Percentiles rank a stretch among this genome's conserved stretches.
Evolutionary conservation across 2,797 vertebrate species (phyloP).

Genomic region (Coregonus ussuriensis): DNA sequence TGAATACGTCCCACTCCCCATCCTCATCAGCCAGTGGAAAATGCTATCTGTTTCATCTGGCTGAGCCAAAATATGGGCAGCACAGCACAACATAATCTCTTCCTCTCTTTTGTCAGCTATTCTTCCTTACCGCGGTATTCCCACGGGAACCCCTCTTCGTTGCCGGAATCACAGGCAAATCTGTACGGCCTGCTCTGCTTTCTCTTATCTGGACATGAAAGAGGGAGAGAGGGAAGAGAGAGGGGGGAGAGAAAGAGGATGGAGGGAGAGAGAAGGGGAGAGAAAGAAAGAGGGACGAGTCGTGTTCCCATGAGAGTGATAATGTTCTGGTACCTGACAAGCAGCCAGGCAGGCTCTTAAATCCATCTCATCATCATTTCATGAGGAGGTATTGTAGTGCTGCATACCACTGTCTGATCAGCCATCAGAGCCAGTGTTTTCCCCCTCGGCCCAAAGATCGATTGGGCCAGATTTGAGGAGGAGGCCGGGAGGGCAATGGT

Average conservation of each 20-base stretch:
- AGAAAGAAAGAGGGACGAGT: conserved; percentile 7
- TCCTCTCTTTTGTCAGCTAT: conserved; percentile 70
- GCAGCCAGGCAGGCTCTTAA: conserved; percentile 44
- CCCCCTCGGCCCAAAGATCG: neutral
- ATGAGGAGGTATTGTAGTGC: conserved; percentile 51
- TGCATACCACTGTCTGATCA: conserved; percentile 27
- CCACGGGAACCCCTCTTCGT: conserved; percentile 70
- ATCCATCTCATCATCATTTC: conserved; percentile 60
- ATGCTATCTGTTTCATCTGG: conserved; percentile 66
- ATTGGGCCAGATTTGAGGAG: conserved; percentile 40
- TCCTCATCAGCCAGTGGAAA: conserved; percentile 57
- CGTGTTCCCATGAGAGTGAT: conserved; percentile 51
- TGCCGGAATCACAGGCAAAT: conserved; percentile 69
- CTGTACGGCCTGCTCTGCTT: conserved; percentile 64
- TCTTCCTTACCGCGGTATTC: conserved; percentile 62
- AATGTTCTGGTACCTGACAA: conserved; percentile 54
- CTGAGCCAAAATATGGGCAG: conserved; percentile 67
- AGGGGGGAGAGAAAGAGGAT: conserved; percentile 30
- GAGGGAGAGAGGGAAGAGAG: conserved; percentile 34
- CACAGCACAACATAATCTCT: conserved; percentile 68
- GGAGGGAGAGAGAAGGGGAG: neutral
- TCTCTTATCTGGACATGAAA: conserved; percentile 70
- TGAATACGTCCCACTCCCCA: neutral
- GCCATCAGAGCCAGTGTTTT: conserved; percentile 26
- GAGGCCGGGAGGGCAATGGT: conserved; percentile 43